Evolutionary conservation across 2,888 invertebrate species (phyloP).

Genomic region (Mimumesa dahlbomi): DNA sequence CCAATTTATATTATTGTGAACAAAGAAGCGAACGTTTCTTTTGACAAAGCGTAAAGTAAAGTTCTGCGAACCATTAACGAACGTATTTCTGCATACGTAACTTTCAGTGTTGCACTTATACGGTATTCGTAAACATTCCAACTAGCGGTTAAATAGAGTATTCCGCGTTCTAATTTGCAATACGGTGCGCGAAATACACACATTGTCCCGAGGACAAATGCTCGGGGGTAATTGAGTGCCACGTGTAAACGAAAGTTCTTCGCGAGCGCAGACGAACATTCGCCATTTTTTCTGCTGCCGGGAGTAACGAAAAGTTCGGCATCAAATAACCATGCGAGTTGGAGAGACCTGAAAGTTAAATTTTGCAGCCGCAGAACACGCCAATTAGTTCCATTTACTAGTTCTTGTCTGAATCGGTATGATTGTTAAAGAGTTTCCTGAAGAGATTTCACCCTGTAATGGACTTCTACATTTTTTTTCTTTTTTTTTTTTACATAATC

Average conservation of each 20-base stretch:
- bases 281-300: conserved; percentile 28
- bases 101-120: too few species aligned
- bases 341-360: not conserved
- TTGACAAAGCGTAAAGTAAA: too few species aligned
- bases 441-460: too few species aligned
- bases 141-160: not conserved
- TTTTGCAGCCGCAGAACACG: not conserved
- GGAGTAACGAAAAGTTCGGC: conserved; percentile 44
- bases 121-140: too few species aligned
- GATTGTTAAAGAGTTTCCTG: too few species aligned
- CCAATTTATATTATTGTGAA: too few species aligned
- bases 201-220: conserved; percentile 4
- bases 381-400: not conserved
- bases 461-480: too few species aligned
- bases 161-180: not conserved
- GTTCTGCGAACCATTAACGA: too few species aligned
- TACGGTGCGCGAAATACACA: conserved; percentile 2
- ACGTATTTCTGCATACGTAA: too few species aligned
- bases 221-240: conserved; percentile 20
- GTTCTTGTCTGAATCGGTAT: too few species aligned
- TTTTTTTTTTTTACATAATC: too few species aligned
- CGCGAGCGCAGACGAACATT: conserved; percentile 15
- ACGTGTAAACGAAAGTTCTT: conserved; percentile 24
- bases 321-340: not conserved
- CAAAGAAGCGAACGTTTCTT: too few species aligned